These are phyloP conservation scores for Callaeas wilsoni DNA, from an alignment of 2,113 vertebrate genomes.

Conservation along the genomic window DNA sequence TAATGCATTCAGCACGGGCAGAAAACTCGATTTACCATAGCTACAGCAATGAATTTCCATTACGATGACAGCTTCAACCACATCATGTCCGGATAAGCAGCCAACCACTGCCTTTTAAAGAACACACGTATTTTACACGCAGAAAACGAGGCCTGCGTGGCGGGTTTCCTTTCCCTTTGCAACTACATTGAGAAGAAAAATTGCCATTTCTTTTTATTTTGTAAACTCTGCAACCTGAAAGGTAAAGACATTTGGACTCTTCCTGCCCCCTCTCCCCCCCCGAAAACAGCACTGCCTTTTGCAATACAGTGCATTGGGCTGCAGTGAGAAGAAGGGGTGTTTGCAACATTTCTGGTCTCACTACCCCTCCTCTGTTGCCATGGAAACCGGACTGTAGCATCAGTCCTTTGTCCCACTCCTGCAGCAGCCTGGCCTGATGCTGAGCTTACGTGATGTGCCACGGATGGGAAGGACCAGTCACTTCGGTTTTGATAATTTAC, in stretches of 20 bases:
- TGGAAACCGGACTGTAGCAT: constrained; percentile 92
- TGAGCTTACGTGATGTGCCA: constrained; percentile 43
- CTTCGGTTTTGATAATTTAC: not conserved
- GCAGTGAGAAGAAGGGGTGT: constrained; percentile 62
- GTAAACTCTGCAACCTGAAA: not conserved
- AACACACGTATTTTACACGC: constrained; percentile 76
- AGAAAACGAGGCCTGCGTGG: constrained; percentile 60
- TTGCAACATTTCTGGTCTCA: constrained; percentile 72
- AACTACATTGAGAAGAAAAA: constrained; percentile 5
- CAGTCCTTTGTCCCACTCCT: constrained; percentile 82
- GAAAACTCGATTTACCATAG: constrained; percentile 87
- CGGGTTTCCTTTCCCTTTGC: constrained; percentile 66
- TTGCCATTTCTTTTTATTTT: constrained; percentile 15
- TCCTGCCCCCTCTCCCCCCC: not conserved
- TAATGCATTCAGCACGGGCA: constrained; percentile 87
- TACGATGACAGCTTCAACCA: constrained; percentile 85
- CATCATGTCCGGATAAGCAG: constrained; percentile 86
- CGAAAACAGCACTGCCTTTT: not conserved
- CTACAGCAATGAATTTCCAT: constrained; percentile 90
- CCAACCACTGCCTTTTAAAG: constrained; percentile 83
- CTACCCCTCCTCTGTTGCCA: constrained; percentile 89
- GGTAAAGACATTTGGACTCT: constrained; percentile 28
- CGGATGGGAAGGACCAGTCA: not conserved
- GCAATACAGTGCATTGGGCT: constrained; percentile 39
- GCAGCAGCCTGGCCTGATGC: constrained; percentile 67